Evolutionary conservation across 1,140 invertebrate species (phyloP).

Genomic region (Augochlora pura): DNA sequence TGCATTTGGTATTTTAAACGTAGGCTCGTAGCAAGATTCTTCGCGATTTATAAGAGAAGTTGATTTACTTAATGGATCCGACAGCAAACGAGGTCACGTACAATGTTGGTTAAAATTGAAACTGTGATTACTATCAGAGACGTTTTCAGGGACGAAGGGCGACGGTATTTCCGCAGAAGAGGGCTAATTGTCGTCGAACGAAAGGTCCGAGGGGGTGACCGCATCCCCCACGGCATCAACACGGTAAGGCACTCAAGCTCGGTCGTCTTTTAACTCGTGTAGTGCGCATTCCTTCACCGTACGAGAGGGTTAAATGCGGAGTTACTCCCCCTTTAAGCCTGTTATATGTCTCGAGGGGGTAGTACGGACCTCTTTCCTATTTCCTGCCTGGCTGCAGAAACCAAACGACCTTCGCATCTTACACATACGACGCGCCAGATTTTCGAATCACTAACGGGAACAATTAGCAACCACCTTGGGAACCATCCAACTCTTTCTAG

Average conservation of each 20-base stretch:
- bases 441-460: slow-evolving; percentile 27
- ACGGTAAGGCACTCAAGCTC: slow-evolving; percentile 77
- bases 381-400: slow-evolving; percentile 57
- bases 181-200: slow-evolving; percentile 71
- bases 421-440: slow-evolving; percentile 44
- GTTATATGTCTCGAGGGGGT: slow-evolving; percentile 65
- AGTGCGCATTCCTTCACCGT: slow-evolving; percentile 62
- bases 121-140: slow-evolving; percentile 57
- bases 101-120: slow-evolving; percentile 3
- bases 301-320: slow-evolving; percentile 67
- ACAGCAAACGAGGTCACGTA: too few species aligned
- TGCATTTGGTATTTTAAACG: too few species aligned
- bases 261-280: slow-evolving; percentile 76
- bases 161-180: slow-evolving; percentile 55
- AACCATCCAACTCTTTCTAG: not conserved
- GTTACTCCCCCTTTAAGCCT: slow-evolving; percentile 65
- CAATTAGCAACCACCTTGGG: not conserved
- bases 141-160: slow-evolving; percentile 59
- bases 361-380: slow-evolving; percentile 58
- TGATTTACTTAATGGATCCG: not conserved
- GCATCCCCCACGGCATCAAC: slow-evolving; percentile 67
- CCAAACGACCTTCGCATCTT: slow-evolving; percentile 59
- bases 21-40: too few species aligned
- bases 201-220: slow-evolving; percentile 68
- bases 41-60: not conserved